phyloP scores from a whole-genome alignment of 2,797 vertebrate genomes.

The Okamejei kenojei region DNA sequence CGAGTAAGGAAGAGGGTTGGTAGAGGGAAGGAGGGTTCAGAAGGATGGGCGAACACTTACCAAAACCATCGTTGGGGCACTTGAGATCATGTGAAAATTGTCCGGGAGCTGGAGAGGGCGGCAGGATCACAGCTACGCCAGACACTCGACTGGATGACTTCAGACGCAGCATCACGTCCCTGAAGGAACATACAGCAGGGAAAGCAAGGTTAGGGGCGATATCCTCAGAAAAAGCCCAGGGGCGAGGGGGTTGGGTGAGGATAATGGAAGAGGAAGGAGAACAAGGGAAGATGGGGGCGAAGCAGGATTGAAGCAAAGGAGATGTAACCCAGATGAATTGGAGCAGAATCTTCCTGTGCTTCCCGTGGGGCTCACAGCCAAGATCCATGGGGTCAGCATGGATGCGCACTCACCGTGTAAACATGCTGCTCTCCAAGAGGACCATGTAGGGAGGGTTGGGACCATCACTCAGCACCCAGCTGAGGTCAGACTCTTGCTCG shows the following conservation, averaged over 20 bases:
- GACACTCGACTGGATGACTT: conserved; percentile 70
- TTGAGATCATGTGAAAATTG: conserved; percentile 77
- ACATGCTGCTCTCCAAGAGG: conserved; percentile 69
- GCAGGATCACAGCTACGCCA: conserved; percentile 72
- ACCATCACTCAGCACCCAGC: conserved; percentile 73
- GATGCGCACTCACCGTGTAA: conserved; percentile 64
- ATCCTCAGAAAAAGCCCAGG: not conserved
- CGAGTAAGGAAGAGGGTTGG: not conserved
- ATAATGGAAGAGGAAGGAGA: too few relatives aligned
- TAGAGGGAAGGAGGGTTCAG: not conserved
- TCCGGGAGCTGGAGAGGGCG: conserved; percentile 53
- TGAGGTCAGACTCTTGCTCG: conserved; percentile 69
- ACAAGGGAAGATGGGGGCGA: too few relatives aligned
- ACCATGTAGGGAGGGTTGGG: conserved; percentile 81
- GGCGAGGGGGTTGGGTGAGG: too few relatives aligned
- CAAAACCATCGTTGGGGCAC: conserved; percentile 86
- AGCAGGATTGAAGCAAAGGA: too few relatives aligned
- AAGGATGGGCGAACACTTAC: conserved; percentile 54
- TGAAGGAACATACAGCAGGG: conserved; percentile 44
- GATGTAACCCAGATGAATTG: not conserved
- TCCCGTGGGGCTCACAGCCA: too few relatives aligned
- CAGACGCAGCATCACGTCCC: conserved; percentile 71
- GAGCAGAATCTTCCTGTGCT: too few relatives aligned
- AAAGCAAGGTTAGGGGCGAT: not conserved
- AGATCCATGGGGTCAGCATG: not conserved